Evolutionary conservation across 2,888 invertebrate species (phyloP).

Genomic region (Bellardia bayeri): DNA sequence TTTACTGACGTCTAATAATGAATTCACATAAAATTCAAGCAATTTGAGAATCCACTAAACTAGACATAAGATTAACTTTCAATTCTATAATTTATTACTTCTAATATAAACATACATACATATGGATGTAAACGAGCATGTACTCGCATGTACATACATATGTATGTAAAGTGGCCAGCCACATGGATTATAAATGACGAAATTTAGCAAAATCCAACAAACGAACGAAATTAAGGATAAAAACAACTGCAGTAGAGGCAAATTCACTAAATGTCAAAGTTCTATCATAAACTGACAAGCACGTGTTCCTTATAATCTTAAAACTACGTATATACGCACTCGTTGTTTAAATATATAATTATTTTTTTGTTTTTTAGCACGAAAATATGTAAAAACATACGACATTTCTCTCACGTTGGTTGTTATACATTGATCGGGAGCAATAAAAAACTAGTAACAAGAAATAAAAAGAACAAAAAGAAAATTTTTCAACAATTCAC

Average conservation of each 20-base stretch:
- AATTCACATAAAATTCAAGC: background rate
- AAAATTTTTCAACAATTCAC: background rate
- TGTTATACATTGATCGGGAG: slow-evolving; percentile 64
- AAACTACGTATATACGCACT: slow-evolving; percentile 27
- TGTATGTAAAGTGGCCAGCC: slow-evolving; percentile 36
- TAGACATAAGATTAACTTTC: slow-evolving; percentile 18
- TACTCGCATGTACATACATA: no score
- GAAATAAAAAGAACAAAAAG: slow-evolving; percentile 13
- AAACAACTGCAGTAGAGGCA: background rate
- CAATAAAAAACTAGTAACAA: slow-evolving; percentile 25
- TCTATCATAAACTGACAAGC: slow-evolving; percentile 69
- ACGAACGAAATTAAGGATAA: slow-evolving; percentile 2
- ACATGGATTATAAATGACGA: slow-evolving; percentile 39
- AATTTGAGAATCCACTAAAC: slow-evolving; percentile 26
- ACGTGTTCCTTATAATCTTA: slow-evolving; percentile 62
- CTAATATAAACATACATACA: background rate
- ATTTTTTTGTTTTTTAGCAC: background rate
- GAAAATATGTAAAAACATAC: slow-evolving; percentile 23
- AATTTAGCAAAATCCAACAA: slow-evolving; percentile 19
- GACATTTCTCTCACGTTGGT: slow-evolving; percentile 53
- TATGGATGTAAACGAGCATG: background rate
- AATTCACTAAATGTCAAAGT: slow-evolving; percentile 66
- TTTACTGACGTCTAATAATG: background rate
- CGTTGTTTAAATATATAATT: slow-evolving; percentile 1
- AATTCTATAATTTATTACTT: slow-evolving; percentile 49